Conservation (phyloP, 1,140 invertebrate species). For the Thrips palmi region DNA sequence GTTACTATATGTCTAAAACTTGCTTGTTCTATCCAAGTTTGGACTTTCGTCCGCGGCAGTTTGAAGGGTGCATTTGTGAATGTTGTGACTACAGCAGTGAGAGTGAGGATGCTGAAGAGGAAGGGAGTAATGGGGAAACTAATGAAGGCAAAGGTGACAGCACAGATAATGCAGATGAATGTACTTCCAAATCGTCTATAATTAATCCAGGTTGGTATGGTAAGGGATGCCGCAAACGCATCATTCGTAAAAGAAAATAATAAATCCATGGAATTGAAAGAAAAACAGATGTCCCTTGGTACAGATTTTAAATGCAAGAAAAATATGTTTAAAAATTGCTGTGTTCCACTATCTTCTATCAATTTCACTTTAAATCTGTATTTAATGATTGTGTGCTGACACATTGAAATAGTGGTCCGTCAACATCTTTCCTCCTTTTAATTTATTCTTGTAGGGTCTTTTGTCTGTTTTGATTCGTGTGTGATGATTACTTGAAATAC, state of each 20-base stretch:
- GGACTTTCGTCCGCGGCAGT: conserved; percentile 16
- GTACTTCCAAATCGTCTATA: conserved; percentile 19
- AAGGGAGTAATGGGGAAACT: conserved; percentile 23
- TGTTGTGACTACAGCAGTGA: conserved; percentile 32
- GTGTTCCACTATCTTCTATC: too few species aligned
- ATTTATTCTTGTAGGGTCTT: too few species aligned
- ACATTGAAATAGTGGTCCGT: too few species aligned
- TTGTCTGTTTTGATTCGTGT: too few species aligned
- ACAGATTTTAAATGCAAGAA: too few species aligned
- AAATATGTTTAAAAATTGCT: too few species aligned
- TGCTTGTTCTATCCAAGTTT: conserved; percentile 33
- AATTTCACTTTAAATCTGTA: too few species aligned
- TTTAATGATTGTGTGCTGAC: too few species aligned
- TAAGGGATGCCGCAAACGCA: conserved; percentile 34
- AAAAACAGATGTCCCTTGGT: too few species aligned
- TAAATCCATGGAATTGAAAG: not conserved
- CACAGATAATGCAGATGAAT: conserved; percentile 17
- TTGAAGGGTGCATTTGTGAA: conserved; percentile 28
- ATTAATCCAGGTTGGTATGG: conserved; percentile 44
- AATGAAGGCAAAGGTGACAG: conserved; percentile 16
- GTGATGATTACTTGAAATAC: too few species aligned
- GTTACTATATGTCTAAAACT: conserved; percentile 27
- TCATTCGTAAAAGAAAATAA: conserved; percentile 30
- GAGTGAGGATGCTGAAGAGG: conserved; percentile 18
- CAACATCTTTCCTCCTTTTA: too few species aligned